Evolutionary conservation across 2,888 invertebrate species (phyloP), one percentile per base, ranked within the genome.

Genomic region (Fissipunctia ypsillon): DNA sequence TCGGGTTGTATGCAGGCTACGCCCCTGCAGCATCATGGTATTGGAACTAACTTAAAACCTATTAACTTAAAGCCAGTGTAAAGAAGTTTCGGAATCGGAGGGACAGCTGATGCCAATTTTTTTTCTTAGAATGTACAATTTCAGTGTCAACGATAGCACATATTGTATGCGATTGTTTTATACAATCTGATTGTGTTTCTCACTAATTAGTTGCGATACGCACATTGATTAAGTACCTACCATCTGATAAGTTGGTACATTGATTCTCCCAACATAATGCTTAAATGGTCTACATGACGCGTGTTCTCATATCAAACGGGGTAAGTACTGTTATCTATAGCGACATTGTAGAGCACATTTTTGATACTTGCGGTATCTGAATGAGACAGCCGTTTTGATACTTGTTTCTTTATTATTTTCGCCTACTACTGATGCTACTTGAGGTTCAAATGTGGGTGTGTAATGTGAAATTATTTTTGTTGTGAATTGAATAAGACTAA

Each of bases 311-410:
- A 41, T 31, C 31, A 63, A 81, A 81, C 84, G 86, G 83, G 83
- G 83, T 63, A 57, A 77, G 75, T 76, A 80, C 84, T 56, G 56
- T 19, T 19, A 56, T 64, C 52, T 80, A 81, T 86, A 81, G 80
- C 78, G 86, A 87, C 85, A 86, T 86, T 81, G 84, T 85, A 79
- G 87, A 89, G 84, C 85, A 88, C 88, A 89, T 86, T 90, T 89
- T 92, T 87, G 91, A 89, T 90, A 87, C 85, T 90, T 91, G 89
- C 93, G 93, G 90, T 92, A 92, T 89, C 82, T 72, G 79, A 80
- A 89, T 91, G 90, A 90, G 83, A 78, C 72, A 76, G 89, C 87
- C 69, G 71, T 84, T 88, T 85, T 84, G 78, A 69, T 87, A 80
- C 78, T 80, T 72, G 84, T 82, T 82, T 65, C 78, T 78, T 61